Evolutionary conservation across 2,797 vertebrate genomes (phyloP), one percentile per base, ranked within the genome.

Genomic region (Phoeniculus purpureus): DNA sequence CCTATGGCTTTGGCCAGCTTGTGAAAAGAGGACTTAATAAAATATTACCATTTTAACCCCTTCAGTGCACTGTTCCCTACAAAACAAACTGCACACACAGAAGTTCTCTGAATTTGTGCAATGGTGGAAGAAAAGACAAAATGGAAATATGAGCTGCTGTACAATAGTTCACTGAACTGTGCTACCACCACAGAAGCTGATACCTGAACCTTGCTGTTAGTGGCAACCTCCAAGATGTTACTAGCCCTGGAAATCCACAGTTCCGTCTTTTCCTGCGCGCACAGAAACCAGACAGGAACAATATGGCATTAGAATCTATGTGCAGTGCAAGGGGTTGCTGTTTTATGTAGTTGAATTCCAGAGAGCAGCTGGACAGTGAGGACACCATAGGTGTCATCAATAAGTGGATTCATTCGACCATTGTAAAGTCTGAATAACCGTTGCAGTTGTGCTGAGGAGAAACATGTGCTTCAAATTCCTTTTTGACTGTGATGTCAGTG

Each of bases 31-130:
- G 12, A 66, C 89, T 91, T 94, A 89, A 90, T 68, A 89, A 48
- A 76, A 32, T 89, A 85, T 83, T 83, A 62, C n/a, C 12, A 51
- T 81, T 85, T 93, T 93, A 95, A 93, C 90, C 50, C 66, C 60
- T 80, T 72, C 71, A 76, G 64, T 25, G 25, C 54, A 78, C 11
- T 56, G 9, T 29, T 84, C 21, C 27, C 88, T 88, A 81, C 70
- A 62, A 86, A 92, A 89, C 31, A 75, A 45, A 23, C 48, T 76
- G 27, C 5, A 16, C 12, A 85, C 51, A 18, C 20, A 52, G 31
- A 51, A 17, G 15, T 64, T 91, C 32, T 70, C 56, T 87, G 86
- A 92, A 82, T 92, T 73, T 91, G 74, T 74, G 73, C 31, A 87
- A 61, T 70, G 47, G 6, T 58, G n/a, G 52, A 67, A 45, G 67